Percentiles rank a stretch among this genome's conserved stretches.
Evolutionary conservation across 2,888 invertebrate species (phyloP).

Genomic region (Xiphydria camelus): DNA sequence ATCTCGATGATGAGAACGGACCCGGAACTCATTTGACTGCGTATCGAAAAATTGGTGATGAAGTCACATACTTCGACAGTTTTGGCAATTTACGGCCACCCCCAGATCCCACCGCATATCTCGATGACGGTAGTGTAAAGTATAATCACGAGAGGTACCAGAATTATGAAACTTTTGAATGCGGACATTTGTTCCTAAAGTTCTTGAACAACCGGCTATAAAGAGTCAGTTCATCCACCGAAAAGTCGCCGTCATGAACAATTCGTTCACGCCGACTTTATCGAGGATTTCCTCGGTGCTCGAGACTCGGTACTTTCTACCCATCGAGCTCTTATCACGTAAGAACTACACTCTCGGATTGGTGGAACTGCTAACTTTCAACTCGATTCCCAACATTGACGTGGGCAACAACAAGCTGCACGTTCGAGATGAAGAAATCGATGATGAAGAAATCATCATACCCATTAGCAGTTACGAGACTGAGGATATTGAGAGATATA

Average conservation of each 20-base stretch:
- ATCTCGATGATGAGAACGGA: constrained; percentile 25
- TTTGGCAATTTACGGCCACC: too few relatives aligned
- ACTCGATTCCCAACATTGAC: constrained; percentile 47
- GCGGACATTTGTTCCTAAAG: constrained; percentile 27
- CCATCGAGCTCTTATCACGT: constrained; percentile 30
- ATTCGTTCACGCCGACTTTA: constrained; percentile 36
- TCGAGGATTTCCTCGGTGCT: constrained; percentile 31
- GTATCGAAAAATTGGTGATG: constrained; percentile 25
- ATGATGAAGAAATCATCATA: constrained; percentile 27
- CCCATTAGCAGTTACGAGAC: constrained; percentile 45
- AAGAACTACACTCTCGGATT: constrained; percentile 38
- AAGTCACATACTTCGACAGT: too few relatives aligned
- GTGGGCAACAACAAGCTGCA: too few relatives aligned
- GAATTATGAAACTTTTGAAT: too few relatives aligned
- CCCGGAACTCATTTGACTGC: constrained; percentile 31
- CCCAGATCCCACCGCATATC: too few relatives aligned
- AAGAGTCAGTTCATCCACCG: too few relatives aligned
- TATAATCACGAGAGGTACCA: too few relatives aligned
- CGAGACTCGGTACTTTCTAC: constrained; percentile 30
- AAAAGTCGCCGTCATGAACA: constrained; percentile 20
- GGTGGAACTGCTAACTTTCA: constrained; percentile 39
- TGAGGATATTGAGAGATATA: too few relatives aligned
- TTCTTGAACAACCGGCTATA: too few relatives aligned
- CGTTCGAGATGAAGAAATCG: too few relatives aligned
- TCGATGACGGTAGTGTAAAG: too few relatives aligned